Base-by-base conservation (phyloP, 1,140 invertebrate genomes). In the Micrasema minimum region DNA sequence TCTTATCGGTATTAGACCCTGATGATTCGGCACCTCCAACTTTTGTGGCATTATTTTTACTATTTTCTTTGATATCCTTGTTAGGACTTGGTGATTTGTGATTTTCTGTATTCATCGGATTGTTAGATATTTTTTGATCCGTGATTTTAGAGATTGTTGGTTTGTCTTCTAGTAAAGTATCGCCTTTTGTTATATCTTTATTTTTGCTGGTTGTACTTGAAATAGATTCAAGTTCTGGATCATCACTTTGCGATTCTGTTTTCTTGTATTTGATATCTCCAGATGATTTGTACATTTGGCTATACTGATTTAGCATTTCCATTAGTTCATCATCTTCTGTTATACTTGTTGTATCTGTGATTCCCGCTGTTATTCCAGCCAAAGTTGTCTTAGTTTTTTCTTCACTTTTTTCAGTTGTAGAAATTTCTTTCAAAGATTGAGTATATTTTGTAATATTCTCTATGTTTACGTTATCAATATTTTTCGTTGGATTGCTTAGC, bases 301-400 rank as follows among this genome's bases (percentile, higher is more conserved):
- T 74, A 22, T 72, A 67, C 67, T 72, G 61, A 72, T 66, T 76
- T 35, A 72, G 31, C 67, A 72, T 70, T 61, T 71, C 67, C 71
- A 74, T 76, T 23, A 74, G 22, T 51, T 77, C 75, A 6, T 74
- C 69, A 66, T 76, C 74, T 66, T 74, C 35, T 10, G 57, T 48
- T 11, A 61, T 46, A 46, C 55, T 35, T 26, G 48, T 67, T 2
- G 31, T 22, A 55, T 67, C 51, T 55, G 65, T 67, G 10, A 20
- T 55, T 41, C 37, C 18, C 48, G 20, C 2, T 7, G 50, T 45
- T 7, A 12, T 55, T 35, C 18, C 35, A n/a, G 48, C 7, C 48
- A 66, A 66, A 61, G 26, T 80, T 75, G 62, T 75, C 81, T 82
- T 75, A 59, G 77, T 69, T 11, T 74, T 76, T 62, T 76, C 74